Base-by-base conservation (phyloP, 2,888 invertebrate genomes). In the Agrochola circellaris region DNA sequence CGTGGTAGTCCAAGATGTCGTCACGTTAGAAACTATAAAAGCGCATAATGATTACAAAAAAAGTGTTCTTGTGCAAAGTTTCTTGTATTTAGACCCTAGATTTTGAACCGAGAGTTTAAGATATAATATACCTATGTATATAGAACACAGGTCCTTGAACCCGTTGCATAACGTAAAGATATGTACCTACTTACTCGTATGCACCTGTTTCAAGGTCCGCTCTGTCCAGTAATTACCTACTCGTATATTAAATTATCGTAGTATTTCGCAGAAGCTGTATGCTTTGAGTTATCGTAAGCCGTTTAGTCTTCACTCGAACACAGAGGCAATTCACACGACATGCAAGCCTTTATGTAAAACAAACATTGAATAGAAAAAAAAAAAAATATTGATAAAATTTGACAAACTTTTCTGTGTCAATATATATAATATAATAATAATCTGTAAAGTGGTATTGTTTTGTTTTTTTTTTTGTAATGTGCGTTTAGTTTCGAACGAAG, bases 171-270 rank as follows among this genome's bases (percentile, higher is more conserved):
- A 60, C 64, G 42, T 42, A 34, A 67, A 60, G 45, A 61, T 82
- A 51, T 61, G 30, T 66, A 48, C 51, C 3, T 42, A 17, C 51
- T 5, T 42, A 17, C n/a, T 34, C 42, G 20, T 38, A n/a, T 77
- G 73, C 58, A 67, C 69, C 58, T 60, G 70, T 77, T 69, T 77
- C 83, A 73, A 82, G 73, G 86, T 77, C 77, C 60, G 4, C 20
- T 54, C 73, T 82, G 83, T 62, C 48, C 78, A 65, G 73, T 65
- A 77, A 77, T 86, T 69, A 82, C 73, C 45, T 13, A 45, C 15
- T 86, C 62, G 68, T 74, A 69, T 83, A 86, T 86, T 86, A 77
- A 82, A 86, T 86, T 72, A 83, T 64, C 76, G 73, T 77, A 82
- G 71, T 82, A 86, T 83, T 82, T 83, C 65, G 26, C 23, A 38